phyloP scores from a whole-genome alignment of 53 echinoderm and acorn worm genomes.

The Apostichopus leukothele region DNA sequence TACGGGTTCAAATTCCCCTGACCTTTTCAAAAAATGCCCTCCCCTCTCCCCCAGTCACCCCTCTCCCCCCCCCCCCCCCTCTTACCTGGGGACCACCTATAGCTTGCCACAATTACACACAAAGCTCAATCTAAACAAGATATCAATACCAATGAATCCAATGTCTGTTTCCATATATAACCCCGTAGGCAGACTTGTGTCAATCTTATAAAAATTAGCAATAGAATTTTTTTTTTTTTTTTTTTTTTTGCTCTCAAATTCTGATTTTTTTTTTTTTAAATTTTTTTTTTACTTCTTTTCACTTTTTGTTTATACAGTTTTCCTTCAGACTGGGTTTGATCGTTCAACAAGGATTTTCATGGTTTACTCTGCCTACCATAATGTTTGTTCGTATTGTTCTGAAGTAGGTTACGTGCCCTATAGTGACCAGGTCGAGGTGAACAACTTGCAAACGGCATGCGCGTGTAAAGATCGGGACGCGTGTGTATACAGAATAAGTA shows the following conservation, averaged over 20 bases:
- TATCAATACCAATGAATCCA: background rate
- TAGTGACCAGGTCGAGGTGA: background rate
- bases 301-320: no score
- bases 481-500: no score
- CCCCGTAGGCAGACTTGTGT: constrained; percentile 1
- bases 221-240: background rate
- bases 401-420: constrained; percentile 8
- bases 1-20: no score
- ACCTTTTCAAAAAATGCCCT: no score
- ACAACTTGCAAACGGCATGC: background rate
- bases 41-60: no score
- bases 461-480: background rate
- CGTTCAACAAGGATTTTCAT: background rate
- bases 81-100: no score
- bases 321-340: no score
- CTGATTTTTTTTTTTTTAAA: no score
- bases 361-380: constrained; percentile 26
- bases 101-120: no score
- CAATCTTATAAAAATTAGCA: constrained; percentile 11
- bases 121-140: no score
- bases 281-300: no score
- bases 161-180: background rate
- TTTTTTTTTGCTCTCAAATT: background rate
- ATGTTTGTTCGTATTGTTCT: constrained; percentile 35
- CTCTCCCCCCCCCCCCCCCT: no score